Conservation (phyloP, 2,113 vertebrate species). For the Urocynchramus pylzowi region DNA sequence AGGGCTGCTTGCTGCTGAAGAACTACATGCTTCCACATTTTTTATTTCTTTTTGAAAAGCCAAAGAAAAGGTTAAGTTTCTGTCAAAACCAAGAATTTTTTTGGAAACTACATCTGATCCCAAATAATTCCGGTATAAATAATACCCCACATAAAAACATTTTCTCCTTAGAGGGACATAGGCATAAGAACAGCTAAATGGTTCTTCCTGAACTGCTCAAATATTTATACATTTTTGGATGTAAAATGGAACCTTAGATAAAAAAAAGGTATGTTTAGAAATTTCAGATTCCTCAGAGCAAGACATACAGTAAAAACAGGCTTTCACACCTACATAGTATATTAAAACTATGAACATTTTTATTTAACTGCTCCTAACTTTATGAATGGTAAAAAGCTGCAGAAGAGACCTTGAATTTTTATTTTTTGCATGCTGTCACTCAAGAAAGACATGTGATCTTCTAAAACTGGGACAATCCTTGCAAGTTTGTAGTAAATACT, state of each 20-base stretch:
- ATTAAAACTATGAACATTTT: neutral
- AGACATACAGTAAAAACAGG: neutral
- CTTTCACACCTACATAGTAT: neutral
- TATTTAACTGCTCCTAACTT: neutral
- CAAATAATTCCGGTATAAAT: neutral
- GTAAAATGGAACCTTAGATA: neutral
- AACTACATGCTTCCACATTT: fast-evolving
- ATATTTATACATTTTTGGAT: neutral
- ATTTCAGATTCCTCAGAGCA: neutral
- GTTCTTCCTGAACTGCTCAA: neutral
- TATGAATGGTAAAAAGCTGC: neutral
- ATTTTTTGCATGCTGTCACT: neutral
- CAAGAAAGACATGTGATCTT: neutral
- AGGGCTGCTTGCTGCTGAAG: neutral
- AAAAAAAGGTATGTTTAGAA: neutral
- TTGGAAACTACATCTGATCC: neutral
- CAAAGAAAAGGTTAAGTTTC: neutral
- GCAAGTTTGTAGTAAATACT: neutral
- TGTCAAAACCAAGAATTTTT: neutral
- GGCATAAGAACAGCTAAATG: neutral
- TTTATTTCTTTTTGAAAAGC: neutral
- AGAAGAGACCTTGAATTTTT: neutral
- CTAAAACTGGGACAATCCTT: neutral
- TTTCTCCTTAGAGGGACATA: neutral
- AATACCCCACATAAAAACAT: neutral